These are phyloP conservation scores for Sorex fumeus DNA, from an alignment of 2,113 vertebrate species.

Conservation along the genomic window DNA sequence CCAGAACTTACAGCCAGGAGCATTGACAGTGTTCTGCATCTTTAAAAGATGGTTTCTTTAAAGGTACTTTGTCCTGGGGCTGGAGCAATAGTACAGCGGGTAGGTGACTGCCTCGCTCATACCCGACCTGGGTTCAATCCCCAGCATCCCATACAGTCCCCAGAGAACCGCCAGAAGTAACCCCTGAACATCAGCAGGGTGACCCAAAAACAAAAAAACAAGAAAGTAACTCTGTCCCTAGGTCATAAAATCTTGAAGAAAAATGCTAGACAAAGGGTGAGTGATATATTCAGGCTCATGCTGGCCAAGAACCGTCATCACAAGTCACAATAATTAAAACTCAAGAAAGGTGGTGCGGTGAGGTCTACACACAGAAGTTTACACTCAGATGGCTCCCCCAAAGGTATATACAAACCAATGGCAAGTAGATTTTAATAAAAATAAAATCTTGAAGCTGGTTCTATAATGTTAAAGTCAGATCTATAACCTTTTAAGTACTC, in stretches of 20 bases:
- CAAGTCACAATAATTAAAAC: constrained; percentile 15
- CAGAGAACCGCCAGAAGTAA: no score
- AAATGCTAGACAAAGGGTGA: background rate
- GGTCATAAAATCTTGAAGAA: constrained; percentile 28
- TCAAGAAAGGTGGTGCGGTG: background rate
- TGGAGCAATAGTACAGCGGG: no score
- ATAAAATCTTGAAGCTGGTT: no score
- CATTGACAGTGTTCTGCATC: background rate
- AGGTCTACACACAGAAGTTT: no score
- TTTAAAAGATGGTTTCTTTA: constrained; percentile 38
- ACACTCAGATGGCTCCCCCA: no score
- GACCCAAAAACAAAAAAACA: no score
- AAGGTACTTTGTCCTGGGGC: background rate
- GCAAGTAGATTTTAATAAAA: no score
- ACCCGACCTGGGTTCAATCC: no score
- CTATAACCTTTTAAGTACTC: constrained; percentile 8
- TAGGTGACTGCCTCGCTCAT: no score
- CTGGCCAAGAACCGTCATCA: background rate
- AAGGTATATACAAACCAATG: no score
- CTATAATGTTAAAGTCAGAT: background rate
- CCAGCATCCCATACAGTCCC: no score
- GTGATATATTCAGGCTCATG: background rate
- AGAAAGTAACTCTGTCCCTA: background rate
- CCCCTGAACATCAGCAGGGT: no score
- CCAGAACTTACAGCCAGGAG: background rate